Conservation (phyloP, 2,888 invertebrate genomes). For the Pomacea canaliculata region DNA sequence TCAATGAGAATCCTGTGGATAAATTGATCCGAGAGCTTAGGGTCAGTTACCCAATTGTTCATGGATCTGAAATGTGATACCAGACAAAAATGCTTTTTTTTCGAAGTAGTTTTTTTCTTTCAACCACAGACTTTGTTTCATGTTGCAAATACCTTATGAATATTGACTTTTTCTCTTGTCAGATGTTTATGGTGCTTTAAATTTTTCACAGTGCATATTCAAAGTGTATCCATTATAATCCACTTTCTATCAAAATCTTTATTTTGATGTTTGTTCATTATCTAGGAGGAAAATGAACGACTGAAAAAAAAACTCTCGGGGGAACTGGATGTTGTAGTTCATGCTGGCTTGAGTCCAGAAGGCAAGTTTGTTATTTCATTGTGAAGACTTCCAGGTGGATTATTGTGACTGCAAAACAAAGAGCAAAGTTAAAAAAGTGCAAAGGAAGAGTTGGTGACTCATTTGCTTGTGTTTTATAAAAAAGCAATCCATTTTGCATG, state of each 20-base stretch:
- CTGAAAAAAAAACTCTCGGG: slow-evolving; percentile 64
- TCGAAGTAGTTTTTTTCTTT: not conserved
- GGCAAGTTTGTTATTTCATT: slow-evolving; percentile 35
- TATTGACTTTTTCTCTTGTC: too few relatives aligned
- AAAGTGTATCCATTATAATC: too few relatives aligned
- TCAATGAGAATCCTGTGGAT: slow-evolving; percentile 70
- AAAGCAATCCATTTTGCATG: too few relatives aligned
- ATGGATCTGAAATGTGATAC: not conserved
- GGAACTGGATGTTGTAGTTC: slow-evolving; percentile 46
- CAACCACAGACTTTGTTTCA: too few relatives aligned
- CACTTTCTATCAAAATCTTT: not conserved
- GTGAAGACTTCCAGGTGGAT: too few relatives aligned
- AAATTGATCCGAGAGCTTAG: slow-evolving; percentile 69
- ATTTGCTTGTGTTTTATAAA: too few relatives aligned
- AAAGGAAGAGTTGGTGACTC: too few relatives aligned
- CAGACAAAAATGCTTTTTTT: not conserved
- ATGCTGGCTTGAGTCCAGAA: slow-evolving; percentile 50
- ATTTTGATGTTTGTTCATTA: not conserved
- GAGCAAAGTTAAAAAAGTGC: too few relatives aligned
- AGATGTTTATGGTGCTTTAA: too few relatives aligned
- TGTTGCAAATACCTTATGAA: too few relatives aligned
- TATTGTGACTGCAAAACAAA: too few relatives aligned
- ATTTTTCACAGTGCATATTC: too few relatives aligned
- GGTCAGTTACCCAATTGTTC: slow-evolving; percentile 43
- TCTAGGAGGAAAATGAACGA: slow-evolving; percentile 68